Evolutionary conservation across 2,888 invertebrate species (phyloP), one percentile per base, ranked within the genome.

Genomic region (Gasteruption jaculator): DNA sequence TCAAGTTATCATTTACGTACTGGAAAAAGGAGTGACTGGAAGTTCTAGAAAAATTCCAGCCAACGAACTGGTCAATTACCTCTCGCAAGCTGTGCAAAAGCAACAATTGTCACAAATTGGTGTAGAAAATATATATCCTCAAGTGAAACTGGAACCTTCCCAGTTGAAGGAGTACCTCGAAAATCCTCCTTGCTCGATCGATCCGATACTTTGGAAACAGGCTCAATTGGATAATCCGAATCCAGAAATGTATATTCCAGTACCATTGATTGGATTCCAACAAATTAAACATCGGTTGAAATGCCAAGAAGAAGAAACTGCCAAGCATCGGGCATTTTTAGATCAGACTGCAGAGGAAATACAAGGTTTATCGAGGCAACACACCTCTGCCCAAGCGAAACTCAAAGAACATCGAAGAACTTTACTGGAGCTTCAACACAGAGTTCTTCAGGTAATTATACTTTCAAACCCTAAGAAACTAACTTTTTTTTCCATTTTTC

Each of bases 141-240:
- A 86, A 65, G 81, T 86, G 0, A 78, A 83, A 29, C 85, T 92
- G 30, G 82, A 86, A 51, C 85, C 84, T 38, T 83, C 85, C 45
- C 85, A 87, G 62, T 63, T 92, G 11, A 86, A 89, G 52, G 87
- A 91, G 57, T 97, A 96, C 72, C 73, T 95, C 44, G 88, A 90
- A 56, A 86, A 82, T 55, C 86, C 95, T n/a, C 96, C 95, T 1
- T 42, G 68, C 82, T 89, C 93, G n/a, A 87, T 96, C 62, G 93
- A 95, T 70, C 83, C 85, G 33, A 77, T 91, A 46, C 76, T 96
- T 57, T 99, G 99, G 99, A 86, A 89, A 60, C 95, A 97, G 70
- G 96, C 96, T 0, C 92, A 93, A 61, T 74, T 85, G 19, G 95
- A 96, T 63, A 99, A 99, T 74, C 99, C 97, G 0, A 90, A 96